Evolutionary conservation across 1,140 invertebrate genomes (phyloP), one percentile per base, ranked within the genome.

Genomic region (Drosophila rufa): DNA sequence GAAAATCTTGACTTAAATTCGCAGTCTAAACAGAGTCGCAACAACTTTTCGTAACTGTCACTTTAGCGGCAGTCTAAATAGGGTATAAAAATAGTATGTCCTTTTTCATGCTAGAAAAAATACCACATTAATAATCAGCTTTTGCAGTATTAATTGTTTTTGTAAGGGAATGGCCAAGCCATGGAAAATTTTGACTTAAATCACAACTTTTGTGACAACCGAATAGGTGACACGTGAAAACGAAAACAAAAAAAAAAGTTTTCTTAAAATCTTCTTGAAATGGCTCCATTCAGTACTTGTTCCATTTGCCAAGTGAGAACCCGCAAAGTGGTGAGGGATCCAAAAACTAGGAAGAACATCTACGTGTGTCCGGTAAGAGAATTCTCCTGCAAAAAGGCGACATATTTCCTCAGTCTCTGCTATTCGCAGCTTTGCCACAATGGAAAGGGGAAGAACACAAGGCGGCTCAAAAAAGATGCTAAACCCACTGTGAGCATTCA

Each of bases 231-330:
- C 22, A 25, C 22, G 22, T 25, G 3, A 25, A 25, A 25, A 25
- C 22, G 14, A 36, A 4, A 17, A 22, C n/a, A 22, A 33, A 0
- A 3, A 6, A 12, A 2, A n/a, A n/a, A n/a, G 15, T 3, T n/a
- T 5, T 27, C 1, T 3, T 1, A 0, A 47, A 25, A 47, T 47
- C 46, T 3, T 12, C 2, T 8, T 0, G 3, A 25, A 14, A 81
- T 84, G 82, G 64, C 82, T 4, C 81, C 81, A 0, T 85, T 85
- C 50, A 81, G 65, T 0, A 43, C n/a, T 2, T 85, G 82, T 33
- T 64, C 78, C 0, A 22, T 46, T 4, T 84, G 82, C 50, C 22
- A 59, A 5, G 42, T 2, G 0, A 57, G 45, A 30, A 84, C 82
- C 4, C 55, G 81, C 0, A 84, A 78, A 11, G 42, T 84, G 8